These are phyloP conservation scores for Proales similis DNA, from an alignment of 1,140 invertebrate genomes.

Conservation along the genomic window DNA sequence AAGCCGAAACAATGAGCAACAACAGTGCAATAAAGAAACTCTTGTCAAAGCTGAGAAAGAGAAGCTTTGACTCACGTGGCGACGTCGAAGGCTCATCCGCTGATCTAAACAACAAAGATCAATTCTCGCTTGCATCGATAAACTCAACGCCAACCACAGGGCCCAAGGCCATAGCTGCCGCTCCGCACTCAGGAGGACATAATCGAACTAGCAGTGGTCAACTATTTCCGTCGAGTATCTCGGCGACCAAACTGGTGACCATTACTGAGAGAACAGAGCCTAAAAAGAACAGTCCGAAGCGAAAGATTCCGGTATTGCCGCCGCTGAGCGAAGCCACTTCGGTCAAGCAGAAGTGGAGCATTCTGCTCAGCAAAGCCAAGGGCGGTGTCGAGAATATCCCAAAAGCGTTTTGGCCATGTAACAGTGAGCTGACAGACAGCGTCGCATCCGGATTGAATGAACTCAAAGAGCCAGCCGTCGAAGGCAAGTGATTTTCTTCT, in stretches of 20 bases:
- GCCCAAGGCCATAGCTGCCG: slow-evolving; percentile 4
- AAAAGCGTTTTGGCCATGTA: slow-evolving; percentile 21
- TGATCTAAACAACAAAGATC: slow-evolving; percentile 1
- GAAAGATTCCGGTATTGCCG: slow-evolving; percentile 13
- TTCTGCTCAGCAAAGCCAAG: slow-evolving; percentile 32
- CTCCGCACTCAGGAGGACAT: slow-evolving; percentile 14
- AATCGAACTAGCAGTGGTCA: slow-evolving; percentile 9
- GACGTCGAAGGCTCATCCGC: slow-evolving; percentile 6
- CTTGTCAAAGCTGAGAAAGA: slow-evolving; percentile 6
- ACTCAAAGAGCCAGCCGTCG: neutral
- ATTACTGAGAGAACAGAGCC: slow-evolving; percentile 22
- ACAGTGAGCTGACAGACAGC: slow-evolving; percentile 4
- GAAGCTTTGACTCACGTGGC: slow-evolving; percentile 25
- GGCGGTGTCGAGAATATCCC: slow-evolving; percentile 34
- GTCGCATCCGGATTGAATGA: neutral
- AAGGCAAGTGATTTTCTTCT: too few relatives aligned
- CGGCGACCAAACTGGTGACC: slow-evolving; percentile 7
- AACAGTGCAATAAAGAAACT: slow-evolving; percentile 31
- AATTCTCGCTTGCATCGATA: slow-evolving; percentile 21
- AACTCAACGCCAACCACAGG: too few relatives aligned
- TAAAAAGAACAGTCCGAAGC: neutral
- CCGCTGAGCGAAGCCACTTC: slow-evolving; percentile 31
- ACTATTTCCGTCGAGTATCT: slow-evolving; percentile 7
- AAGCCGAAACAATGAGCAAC: neutral
- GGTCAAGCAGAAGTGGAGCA: slow-evolving; percentile 37